Evolutionary conservation across 2,888 invertebrate genomes (phyloP), one percentile per base, ranked within the genome.

Genomic region (Laothoe populi): DNA sequence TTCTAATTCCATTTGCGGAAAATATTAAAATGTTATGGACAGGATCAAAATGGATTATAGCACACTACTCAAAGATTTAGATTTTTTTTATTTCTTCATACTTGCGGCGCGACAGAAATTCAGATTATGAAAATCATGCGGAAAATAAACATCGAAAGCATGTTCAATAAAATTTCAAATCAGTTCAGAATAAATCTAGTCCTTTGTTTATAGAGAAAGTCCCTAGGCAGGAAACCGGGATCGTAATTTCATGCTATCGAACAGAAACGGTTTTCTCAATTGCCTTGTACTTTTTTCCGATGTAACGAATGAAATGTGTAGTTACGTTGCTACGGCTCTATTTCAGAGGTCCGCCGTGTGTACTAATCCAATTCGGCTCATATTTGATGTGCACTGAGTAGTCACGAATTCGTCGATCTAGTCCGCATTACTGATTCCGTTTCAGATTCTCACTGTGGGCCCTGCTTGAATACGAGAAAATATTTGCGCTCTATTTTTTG

Each of bases 331-430:
- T 68, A 62, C 62, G 62, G 66, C 66, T 65, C 69, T 66, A 72
- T 74, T 75, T 66, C 63, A 61, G 69, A 67, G 69, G 67, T 72
- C 67, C 66, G 63, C 68, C 66, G 70, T 73, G 70, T 73, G 65
- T 69, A 71, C 70, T 66, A 69, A 79, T 76, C 75, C 82, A 81
- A 83, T 83, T 82, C 74, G 70, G 68, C 69, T 78, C 77, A 81
- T 83, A 82, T 85, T 85, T 84, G 82, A 82, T 79, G 78, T 79
- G 73, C 74, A 79, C 76, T 72, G 78, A 80, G 78, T 74, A 82
- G 77, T 80, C 76, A 74, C 77, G 76, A 77, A 73, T 76, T 74
- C 73, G 64, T 40, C 72, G 72, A 77, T 77, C 74, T 74, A 71
- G 75, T 70, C 62, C 66, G 76, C 78, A 85, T 86, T 83, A 84